Evolutionary conservation across 2,797 vertebrate species (phyloP), one percentile per base, ranked within the genome.

Genomic region (Crocodylus rhombifer): DNA sequence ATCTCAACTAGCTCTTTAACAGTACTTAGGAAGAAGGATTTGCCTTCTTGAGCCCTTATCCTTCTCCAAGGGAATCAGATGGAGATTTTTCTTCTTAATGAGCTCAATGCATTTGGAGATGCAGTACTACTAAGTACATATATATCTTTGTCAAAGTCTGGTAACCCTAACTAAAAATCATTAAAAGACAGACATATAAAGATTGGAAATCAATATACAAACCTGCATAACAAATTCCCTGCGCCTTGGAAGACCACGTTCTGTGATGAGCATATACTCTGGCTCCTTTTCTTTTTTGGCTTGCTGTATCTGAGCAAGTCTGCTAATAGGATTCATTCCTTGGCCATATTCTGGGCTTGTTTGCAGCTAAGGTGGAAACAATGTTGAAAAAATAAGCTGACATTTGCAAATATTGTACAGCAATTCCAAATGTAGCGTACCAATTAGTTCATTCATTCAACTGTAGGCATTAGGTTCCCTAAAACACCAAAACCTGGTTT

Each of bases 241-340:
- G 95, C 99, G 99, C 57, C 99, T 97, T 0, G 99, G 99, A 67
- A 99, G 98, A 61, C 99, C 99, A 69, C 99, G 98, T 96, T 99
- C 99, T 2, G 99, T 99, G 94, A 99, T 98, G 57, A 99, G 98
- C 96, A 97, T 96, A 97, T 99, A 99, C 92, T 99, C 99, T 0
- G 99, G 99, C 77, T 99, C 99, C 97, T 99, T 99, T 95, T 99
- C 99, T 97, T 99, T 99, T 93, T 99, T 99, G 61, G 99, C 99
- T 97, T 99, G 99, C 96, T 99, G 99, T 95, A 99, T 99, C 98
- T 99, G 99, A 96, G 99, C 99, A 94, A 99, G 97, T 93, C 99
- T 98, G 97, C 99, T 99, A 91, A 99, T 99, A 69, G 99, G 99
- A 93, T 99, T 99, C 99, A 99, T 99, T 77, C 99, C 99, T 96